Conservation (phyloP, 2,797 vertebrate species). For the Enteromius paludinosus region DNA sequence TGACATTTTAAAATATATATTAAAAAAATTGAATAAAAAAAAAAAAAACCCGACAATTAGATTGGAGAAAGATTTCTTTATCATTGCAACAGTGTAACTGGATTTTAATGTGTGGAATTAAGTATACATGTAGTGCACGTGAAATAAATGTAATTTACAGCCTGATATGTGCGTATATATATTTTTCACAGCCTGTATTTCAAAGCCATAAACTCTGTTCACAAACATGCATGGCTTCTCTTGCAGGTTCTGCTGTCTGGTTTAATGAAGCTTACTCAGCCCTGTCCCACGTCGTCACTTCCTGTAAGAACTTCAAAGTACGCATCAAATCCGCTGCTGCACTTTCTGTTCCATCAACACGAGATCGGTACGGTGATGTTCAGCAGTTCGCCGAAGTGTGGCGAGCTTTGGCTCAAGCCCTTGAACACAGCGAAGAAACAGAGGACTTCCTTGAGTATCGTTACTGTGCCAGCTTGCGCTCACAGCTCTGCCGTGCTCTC, state of each 20-base stretch:
- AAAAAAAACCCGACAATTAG: too few relatives aligned
- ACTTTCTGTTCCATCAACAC: constrained; percentile 81
- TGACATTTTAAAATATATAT: not conserved
- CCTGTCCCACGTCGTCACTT: constrained; percentile 88
- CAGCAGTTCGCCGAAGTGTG: constrained; percentile 85
- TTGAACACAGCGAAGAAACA: constrained; percentile 90
- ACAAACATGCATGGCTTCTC: not conserved
- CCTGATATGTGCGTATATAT: not conserved
- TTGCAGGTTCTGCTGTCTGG: constrained; percentile 86
- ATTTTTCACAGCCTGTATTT: not conserved
- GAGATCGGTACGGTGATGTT: constrained; percentile 81
- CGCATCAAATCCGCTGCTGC: constrained; percentile 93
- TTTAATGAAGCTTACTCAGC: constrained; percentile 83
- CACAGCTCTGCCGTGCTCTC: constrained; percentile 87
- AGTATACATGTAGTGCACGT: too few relatives aligned
- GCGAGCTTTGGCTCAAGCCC: constrained; percentile 84
- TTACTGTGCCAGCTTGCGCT: constrained; percentile 90
- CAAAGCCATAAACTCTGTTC: not conserved
- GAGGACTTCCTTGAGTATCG: constrained; percentile 94
- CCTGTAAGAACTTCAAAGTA: constrained; percentile 97
- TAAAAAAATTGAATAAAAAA: too few relatives aligned
- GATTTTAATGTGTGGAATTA: too few relatives aligned
- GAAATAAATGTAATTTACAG: not conserved
- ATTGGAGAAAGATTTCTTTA: too few relatives aligned
- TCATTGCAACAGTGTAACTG: too few relatives aligned